Percentiles rank a stretch among this genome's conserved stretches.
These are phyloP conservation scores for Dermolepida albohirtum DNA, from an alignment of 2,888 invertebrate species.

Conservation along the genomic window DNA sequence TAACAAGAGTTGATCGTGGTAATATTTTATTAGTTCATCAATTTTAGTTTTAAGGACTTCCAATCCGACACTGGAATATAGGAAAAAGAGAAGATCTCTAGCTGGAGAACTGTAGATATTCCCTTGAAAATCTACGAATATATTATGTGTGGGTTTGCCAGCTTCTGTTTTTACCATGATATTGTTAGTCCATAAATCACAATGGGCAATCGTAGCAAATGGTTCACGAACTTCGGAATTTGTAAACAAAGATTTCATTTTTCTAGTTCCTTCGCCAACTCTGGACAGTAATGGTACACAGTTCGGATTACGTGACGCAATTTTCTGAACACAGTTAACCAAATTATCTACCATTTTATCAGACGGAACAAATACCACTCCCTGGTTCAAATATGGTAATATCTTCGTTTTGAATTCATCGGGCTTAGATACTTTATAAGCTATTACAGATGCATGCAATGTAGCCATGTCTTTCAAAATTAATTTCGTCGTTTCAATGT, in stretches of 20 bases:
- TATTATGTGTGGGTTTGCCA: slow-evolving; percentile 54
- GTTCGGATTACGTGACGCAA: slow-evolving; percentile 41
- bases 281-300: slow-evolving; percentile 39
- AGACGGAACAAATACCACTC: slow-evolving; percentile 1
- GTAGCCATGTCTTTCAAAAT: slow-evolving; percentile 65
- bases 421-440: slow-evolving; percentile 64
- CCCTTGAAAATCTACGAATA: slow-evolving; percentile 71
- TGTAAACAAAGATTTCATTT: slow-evolving; percentile 46
- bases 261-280: slow-evolving; percentile 37
- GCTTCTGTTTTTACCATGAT: slow-evolving; percentile 65
- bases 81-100: slow-evolving; percentile 68
- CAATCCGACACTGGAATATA: slow-evolving; percentile 66
- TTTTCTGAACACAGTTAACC: slow-evolving; percentile 33
- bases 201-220: slow-evolving; percentile 68
- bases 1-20: slow-evolving; percentile 58
- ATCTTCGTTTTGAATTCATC: slow-evolving; percentile 59
- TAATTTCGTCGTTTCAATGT: slow-evolving; percentile 64
- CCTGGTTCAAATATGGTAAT: slow-evolving; percentile 56
- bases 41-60: slow-evolving; percentile 61
- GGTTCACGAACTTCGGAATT: slow-evolving; percentile 60
- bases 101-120: slow-evolving; percentile 66
- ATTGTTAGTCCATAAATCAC: slow-evolving; percentile 72
- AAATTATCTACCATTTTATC: slow-evolving; percentile 6
- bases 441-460: slow-evolving; percentile 69
- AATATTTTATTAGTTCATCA: slow-evolving; percentile 65